Base-by-base conservation (phyloP, 2,888 invertebrate species). In the Nesidiocoris tenuis region DNA sequence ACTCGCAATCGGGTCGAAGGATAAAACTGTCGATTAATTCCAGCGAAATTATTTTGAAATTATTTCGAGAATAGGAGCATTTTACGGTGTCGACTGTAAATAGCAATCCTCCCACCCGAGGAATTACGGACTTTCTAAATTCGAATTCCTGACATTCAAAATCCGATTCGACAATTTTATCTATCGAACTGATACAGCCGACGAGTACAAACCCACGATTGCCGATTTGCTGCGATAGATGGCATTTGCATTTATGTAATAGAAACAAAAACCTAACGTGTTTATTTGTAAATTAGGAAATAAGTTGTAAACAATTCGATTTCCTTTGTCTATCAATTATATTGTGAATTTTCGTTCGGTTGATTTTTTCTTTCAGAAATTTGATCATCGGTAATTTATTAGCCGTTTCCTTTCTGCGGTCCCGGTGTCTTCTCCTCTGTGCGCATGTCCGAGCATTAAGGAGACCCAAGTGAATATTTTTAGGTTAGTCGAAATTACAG, bases 271-370 rank as follows among this genome's bases (percentile, higher is more conserved):
- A 72, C 61, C 61, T 72, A 72, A 72, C 61, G 72, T 72, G 72
- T 72, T 72, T 61, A 72, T 72, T 72, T 72, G 72, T 72, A 72
- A 72, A 72, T 72, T 72, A 72, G 72, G 54, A 39, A 17, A 72
- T 72, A 72, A 72, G 72, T 72, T 72, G 39, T 61, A 61, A 72
- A 72, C 61, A 61, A 61, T 23, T n/a, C n/a, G 12, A 57, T 68
- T 59, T 23, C 61, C 57, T 55, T 21, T 55, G 56, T 54, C 16
- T 21, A 18, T 67, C 54, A 12, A n/a, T 59, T 68, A 59, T 59
- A 56, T 18, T 63, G 39, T 39, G 1, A 12, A 18, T 22, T 63
- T n/a, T 65, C 7, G 17, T 9, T 18, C 25, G 12, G 23, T 64
- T 24, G 23, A 63, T 54, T 68, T 17, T 16, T 21, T 70, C n/a